These are phyloP conservation scores for Phylloscopus trochilus DNA, from an alignment of 2,113 vertebrate species.

Conservation along the genomic window DNA sequence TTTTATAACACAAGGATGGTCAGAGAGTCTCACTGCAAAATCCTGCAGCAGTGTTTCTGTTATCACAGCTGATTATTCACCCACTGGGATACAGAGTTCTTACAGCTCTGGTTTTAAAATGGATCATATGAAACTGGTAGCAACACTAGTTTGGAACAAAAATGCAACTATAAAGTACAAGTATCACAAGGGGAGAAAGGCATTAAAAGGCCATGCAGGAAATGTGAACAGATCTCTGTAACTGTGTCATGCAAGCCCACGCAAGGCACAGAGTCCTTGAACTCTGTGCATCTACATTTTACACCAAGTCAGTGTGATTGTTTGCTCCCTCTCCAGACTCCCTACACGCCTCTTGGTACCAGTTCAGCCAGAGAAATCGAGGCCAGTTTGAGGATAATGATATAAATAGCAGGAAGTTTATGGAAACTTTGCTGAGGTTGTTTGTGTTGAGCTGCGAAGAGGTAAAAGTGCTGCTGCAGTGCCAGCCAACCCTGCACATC, in stretches of 20 bases:
- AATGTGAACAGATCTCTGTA: neutral
- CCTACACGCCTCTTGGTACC: neutral
- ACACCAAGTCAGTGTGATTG: neutral
- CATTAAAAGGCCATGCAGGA: neutral
- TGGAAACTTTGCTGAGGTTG: neutral
- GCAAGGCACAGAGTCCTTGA: neutral
- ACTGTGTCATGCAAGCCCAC: neutral
- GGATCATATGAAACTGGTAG: neutral
- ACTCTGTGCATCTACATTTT: neutral
- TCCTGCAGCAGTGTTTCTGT: neutral
- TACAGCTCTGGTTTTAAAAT: neutral
- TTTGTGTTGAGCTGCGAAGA: neutral
- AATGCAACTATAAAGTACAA: neutral
- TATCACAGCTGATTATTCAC: neutral
- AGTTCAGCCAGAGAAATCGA: constrained; percentile 15
- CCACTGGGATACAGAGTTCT: neutral
- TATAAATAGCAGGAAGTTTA: constrained; percentile 54
- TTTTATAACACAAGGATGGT: neutral
- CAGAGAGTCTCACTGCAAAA: neutral
- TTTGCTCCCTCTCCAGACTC: constrained; percentile 34
- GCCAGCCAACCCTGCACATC: neutral
- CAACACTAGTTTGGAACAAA: neutral
- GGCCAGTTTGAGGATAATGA: neutral
- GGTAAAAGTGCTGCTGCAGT: neutral
- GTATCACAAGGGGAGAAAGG: neutral